These are phyloP conservation scores for Acanthosoma haemorrhoidale DNA, from an alignment of 2,888 invertebrate genomes.

Conservation along the genomic window DNA sequence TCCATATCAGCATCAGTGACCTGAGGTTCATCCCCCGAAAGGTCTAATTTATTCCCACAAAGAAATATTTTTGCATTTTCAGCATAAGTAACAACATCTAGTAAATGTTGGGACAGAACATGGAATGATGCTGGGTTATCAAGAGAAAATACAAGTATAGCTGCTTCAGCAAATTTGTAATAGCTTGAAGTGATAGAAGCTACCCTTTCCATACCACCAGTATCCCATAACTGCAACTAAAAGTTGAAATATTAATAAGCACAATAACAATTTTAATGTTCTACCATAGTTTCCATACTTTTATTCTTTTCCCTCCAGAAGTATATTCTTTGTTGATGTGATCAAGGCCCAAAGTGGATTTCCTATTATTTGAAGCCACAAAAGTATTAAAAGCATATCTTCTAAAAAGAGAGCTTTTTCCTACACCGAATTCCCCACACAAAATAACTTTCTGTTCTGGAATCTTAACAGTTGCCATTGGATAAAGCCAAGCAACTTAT, in stretches of 20 bases:
- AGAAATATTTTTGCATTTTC: conserved; percentile 93
- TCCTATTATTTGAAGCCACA: conserved; percentile 72
- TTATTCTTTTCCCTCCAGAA: conserved; percentile 68
- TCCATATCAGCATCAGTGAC: conserved; percentile 84
- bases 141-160: conserved; percentile 82
- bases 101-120: conserved; percentile 80
- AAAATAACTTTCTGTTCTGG: conserved; percentile 88
- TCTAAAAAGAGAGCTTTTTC: conserved; percentile 88
- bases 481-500: not conserved
- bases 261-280: not conserved
- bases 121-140: conserved; percentile 91
- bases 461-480: conserved; percentile 74
- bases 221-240: conserved; percentile 92
- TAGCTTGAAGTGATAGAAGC: conserved; percentile 92
- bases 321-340: conserved; percentile 78
- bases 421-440: conserved; percentile 93
- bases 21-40: conserved; percentile 65
- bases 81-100: conserved; percentile 89
- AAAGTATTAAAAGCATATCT: conserved; percentile 86
- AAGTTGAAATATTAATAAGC: conserved; percentile 41
- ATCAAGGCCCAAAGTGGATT: conserved; percentile 85
- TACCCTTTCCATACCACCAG: conserved; percentile 93
- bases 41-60: conserved; percentile 86
- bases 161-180: conserved; percentile 92
- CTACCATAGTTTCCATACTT: too few species aligned